Evolutionary conservation across 2,888 invertebrate species (phyloP).

Genomic region (Adineta ricciae): DNA sequence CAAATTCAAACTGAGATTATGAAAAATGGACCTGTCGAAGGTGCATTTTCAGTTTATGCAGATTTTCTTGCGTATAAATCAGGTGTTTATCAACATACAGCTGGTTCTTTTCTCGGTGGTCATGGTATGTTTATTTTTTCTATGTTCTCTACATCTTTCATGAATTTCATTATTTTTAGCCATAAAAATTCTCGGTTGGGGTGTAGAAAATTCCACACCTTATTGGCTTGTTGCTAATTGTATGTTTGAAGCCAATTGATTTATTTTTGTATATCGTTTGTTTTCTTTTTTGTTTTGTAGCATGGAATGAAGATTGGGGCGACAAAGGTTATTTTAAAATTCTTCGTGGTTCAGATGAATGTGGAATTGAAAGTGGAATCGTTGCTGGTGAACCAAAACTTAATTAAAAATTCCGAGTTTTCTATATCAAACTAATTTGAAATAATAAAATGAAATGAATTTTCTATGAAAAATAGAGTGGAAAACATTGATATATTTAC

Average conservation of each 20-base stretch:
- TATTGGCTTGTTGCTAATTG: constrained; percentile 79
- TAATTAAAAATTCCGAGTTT: too few species aligned
- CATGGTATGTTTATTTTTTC: too few species aligned
- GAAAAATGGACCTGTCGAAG: constrained; percentile 77
- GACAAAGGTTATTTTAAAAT: constrained; percentile 71
- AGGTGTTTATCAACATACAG: constrained; percentile 66
- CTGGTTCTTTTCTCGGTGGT: constrained; percentile 56
- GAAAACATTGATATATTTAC: too few species aligned
- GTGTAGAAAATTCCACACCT: constrained; percentile 63
- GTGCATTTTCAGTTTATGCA: constrained; percentile 71
- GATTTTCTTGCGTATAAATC: constrained; percentile 73
- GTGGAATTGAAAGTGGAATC: constrained; percentile 52
- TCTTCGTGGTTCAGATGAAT: constrained; percentile 60
- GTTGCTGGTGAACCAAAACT: constrained; percentile 41
- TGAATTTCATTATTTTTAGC: constrained; percentile 44
- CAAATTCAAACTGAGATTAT: constrained; percentile 73
- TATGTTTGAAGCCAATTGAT: too few species aligned
- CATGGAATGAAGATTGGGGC: constrained; percentile 88
- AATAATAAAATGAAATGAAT: too few species aligned
- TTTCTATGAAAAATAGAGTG: too few species aligned
- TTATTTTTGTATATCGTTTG: too few species aligned
- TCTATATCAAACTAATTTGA: too few species aligned
- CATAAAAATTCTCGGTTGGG: constrained; percentile 77
- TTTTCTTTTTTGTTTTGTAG: constrained; percentile 42
- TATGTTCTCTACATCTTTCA: too few species aligned